These are phyloP conservation scores for Carcharodon carcharias DNA, from an alignment of 2,797 vertebrate species.

Conservation along the genomic window DNA sequence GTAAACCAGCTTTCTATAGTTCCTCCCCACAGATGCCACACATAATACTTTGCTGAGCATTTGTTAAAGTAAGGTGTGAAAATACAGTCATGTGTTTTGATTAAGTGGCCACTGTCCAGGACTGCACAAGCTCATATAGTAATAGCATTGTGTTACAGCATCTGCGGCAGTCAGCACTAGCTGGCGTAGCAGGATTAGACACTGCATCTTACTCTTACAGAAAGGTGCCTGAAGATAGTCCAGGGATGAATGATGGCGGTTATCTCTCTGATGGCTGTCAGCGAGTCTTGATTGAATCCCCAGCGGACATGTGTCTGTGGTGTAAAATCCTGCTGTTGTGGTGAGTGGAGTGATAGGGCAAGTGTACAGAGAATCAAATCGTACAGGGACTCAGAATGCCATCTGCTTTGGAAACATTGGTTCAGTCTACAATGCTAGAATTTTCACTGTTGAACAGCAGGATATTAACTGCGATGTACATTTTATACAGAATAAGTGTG, in stretches of 20 bases:
- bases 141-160: neutral
- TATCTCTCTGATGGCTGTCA: slow-evolving; percentile 23
- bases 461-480: neutral
- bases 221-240: neutral
- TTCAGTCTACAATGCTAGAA: neutral
- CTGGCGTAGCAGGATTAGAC: neutral
- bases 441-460: neutral
- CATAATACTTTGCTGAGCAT: neutral
- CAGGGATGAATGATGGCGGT: neutral
- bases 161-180: neutral
- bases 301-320: neutral
- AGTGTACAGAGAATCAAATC: neutral
- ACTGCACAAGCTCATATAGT: neutral
- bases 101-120: neutral
- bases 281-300: slow-evolving; percentile 12
- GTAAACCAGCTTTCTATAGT: neutral
- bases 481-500: neutral
- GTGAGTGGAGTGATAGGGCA: neutral
- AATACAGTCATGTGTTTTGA: neutral
- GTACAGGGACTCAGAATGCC: neutral
- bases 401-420: slow-evolving; percentile 10
- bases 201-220: neutral
- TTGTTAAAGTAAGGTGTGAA: neutral
- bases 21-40: neutral
- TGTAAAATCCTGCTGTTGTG: slow-evolving; percentile 3